phyloP scores from a whole-genome alignment of 2,888 invertebrate genomes.

The Proisotoma minuta region DNA sequence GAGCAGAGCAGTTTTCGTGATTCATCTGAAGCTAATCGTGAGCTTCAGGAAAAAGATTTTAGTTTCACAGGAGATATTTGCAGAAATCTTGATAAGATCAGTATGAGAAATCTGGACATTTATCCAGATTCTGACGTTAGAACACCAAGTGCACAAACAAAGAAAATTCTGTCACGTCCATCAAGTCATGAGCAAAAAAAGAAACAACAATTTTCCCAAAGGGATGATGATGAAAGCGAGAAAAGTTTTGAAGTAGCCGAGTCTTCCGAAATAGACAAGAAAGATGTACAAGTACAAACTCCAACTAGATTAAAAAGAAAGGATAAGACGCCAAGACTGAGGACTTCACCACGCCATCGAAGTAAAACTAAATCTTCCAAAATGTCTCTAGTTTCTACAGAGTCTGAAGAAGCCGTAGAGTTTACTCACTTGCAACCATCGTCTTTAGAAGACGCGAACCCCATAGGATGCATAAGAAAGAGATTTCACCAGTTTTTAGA shows the following conservation, averaged over 20 bases:
- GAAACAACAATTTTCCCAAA: background rate
- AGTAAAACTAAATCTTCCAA: slow-evolving; percentile 20
- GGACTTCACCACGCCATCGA: slow-evolving; percentile 25
- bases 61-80: slow-evolving; percentile 7
- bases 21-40: background rate
- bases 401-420: slow-evolving; percentile 34
- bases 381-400: slow-evolving; percentile 31
- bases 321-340: slow-evolving; percentile 15
- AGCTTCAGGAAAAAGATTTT: slow-evolving; percentile 2
- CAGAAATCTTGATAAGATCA: slow-evolving; percentile 36
- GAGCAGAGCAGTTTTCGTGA: background rate
- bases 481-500: slow-evolving; percentile 72
- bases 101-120: slow-evolving; percentile 43
- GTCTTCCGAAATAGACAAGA: slow-evolving; percentile 15
- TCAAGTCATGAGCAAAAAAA: slow-evolving; percentile 8
- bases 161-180: slow-evolving; percentile 25
- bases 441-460: slow-evolving; percentile 37
- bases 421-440: slow-evolving; percentile 26
- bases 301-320: slow-evolving; percentile 26
- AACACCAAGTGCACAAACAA: slow-evolving; percentile 42
- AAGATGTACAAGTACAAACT: slow-evolving; percentile 36
- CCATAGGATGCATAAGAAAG: slow-evolving; percentile 56
- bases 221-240: slow-evolving; percentile 37
- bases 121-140: slow-evolving; percentile 37
- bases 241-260: slow-evolving; percentile 27